phyloP scores from a whole-genome alignment of 2,797 vertebrate genomes.

The Okamejei kenojei region DNA sequence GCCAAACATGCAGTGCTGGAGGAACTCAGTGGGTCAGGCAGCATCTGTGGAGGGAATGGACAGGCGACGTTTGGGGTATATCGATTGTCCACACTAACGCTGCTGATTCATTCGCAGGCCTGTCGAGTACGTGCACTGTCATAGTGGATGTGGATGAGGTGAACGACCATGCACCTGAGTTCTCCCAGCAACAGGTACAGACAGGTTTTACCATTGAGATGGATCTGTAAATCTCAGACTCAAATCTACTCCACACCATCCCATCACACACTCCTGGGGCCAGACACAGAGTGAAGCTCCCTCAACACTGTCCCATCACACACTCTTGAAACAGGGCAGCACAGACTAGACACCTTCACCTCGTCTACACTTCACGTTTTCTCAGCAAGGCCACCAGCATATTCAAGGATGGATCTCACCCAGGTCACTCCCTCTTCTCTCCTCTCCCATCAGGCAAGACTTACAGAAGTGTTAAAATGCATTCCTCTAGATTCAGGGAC shows the following conservation, averaged over 20 bases:
- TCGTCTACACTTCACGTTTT: too few species aligned
- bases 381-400: too few species aligned
- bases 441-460: too few species aligned
- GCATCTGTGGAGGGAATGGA: too few species aligned
- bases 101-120: background rate
- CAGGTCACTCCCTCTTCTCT: too few species aligned
- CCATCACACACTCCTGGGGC: background rate
- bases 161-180: background rate
- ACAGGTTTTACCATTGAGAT: background rate
- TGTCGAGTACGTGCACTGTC: background rate
- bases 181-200: slow-evolving; percentile 11
- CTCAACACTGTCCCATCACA: background rate
- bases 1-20: too few species aligned
- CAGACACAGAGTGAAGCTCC: background rate
- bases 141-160: background rate
- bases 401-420: too few species aligned
- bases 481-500: too few species aligned
- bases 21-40: too few species aligned
- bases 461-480: too few species aligned
- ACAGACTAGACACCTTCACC: background rate
- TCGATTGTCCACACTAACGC: too few species aligned
- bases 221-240: background rate
- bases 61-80: background rate
- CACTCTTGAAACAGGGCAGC: background rate
- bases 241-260: background rate